These are phyloP conservation scores for Gordius sp. DNA, from an alignment of 2,888 invertebrate species.

Conservation along the genomic window DNA sequence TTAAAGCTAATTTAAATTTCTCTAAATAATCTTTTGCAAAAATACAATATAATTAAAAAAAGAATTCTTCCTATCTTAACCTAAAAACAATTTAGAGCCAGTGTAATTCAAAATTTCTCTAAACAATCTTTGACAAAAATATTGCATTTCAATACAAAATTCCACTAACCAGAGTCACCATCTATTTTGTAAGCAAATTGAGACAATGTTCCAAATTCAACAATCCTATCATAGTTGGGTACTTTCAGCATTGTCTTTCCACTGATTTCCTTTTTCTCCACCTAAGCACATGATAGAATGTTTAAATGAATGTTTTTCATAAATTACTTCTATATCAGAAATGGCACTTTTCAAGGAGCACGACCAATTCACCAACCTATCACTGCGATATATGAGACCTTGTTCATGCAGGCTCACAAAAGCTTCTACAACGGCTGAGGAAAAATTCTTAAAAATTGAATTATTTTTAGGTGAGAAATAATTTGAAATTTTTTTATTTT, in stretches of 20 bases:
- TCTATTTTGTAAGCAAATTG: conserved; percentile 53
- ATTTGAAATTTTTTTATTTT: too few species aligned
- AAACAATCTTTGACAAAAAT: too few species aligned
- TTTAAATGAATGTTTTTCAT: not conserved
- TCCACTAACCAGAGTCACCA: too few species aligned
- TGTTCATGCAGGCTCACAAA: conserved; percentile 62
- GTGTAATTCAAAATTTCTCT: too few species aligned
- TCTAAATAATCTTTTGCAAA: too few species aligned
- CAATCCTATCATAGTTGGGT: conserved; percentile 62
- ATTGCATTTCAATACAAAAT: too few species aligned
- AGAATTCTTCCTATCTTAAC: too few species aligned
- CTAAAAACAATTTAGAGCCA: too few species aligned
- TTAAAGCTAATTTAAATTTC: too few species aligned
- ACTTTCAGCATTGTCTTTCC: conserved; percentile 59
- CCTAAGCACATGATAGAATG: conserved; percentile 27
- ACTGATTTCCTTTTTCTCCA: conserved; percentile 65
- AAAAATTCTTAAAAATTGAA: conserved; percentile 35
- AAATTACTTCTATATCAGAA: conserved; percentile 66
- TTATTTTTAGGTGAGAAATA: too few species aligned
- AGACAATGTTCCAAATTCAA: conserved; percentile 73
- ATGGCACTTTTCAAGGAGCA: conserved; percentile 83
- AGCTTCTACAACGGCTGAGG: conserved; percentile 65
- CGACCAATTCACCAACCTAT: conserved; percentile 90
- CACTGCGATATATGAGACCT: conserved; percentile 71
- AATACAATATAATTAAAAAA: too few species aligned